Evolutionary conservation across 2,797 vertebrate species (phyloP).

Genomic region (Pteropus rufus): DNA sequence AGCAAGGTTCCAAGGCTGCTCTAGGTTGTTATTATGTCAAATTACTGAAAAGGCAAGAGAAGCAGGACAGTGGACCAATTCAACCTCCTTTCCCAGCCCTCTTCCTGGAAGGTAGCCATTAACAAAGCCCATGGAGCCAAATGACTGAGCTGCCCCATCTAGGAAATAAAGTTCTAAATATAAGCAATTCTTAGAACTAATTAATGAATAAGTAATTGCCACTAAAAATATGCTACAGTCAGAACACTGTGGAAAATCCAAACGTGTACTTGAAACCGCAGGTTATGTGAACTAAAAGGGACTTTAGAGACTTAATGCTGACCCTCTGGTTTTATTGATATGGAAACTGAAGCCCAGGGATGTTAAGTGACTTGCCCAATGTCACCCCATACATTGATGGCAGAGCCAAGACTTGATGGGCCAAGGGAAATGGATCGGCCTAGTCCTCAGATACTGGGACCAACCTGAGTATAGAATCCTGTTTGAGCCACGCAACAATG

Average conservation of each 20-base stretch:
- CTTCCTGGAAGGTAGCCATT: not conserved
- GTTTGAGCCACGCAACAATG: not conserved
- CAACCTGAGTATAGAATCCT: not conserved
- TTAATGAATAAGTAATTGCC: constrained; percentile 25
- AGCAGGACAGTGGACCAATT: not conserved
- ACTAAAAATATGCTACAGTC: not conserved
- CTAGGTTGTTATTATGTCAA: not conserved
- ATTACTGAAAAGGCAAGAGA: not conserved
- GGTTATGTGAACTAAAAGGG: not conserved
- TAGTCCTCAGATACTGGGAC: not conserved
- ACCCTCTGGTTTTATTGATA: not conserved
- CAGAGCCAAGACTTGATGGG: not conserved
- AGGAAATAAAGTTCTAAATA: constrained; percentile 46
- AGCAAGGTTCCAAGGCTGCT: not conserved
- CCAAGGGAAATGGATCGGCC: not conserved
- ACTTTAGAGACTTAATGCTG: not conserved
- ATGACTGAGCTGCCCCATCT: not conserved
- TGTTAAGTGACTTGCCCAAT: not conserved
- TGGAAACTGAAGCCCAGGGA: not conserved
- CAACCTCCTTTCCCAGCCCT: not conserved
- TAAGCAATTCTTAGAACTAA: constrained; percentile 35
- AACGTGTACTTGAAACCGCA: not conserved
- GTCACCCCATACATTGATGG: not conserved
- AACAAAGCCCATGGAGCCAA: not conserved
- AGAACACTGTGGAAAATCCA: not conserved